Evolutionary conservation across 2,113 vertebrate species (phyloP).

Genomic region (Siphamia tubifer): DNA sequence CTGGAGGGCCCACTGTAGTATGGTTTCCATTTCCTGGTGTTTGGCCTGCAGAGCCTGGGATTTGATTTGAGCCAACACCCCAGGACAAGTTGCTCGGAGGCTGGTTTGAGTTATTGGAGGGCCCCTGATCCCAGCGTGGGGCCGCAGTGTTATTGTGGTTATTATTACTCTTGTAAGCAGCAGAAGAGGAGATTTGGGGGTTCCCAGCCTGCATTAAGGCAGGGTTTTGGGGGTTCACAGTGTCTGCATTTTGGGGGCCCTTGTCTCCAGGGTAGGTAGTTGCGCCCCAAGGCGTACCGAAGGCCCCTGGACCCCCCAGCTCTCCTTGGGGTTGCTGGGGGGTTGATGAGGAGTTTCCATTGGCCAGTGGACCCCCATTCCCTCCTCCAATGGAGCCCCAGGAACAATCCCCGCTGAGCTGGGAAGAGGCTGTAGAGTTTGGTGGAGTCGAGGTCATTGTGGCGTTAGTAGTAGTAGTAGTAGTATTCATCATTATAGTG

Average conservation of each 20-base stretch:
- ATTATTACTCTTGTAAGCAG: slow-evolving; percentile 87
- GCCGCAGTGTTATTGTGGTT: slow-evolving; percentile 80
- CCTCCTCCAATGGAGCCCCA: slow-evolving; percentile 77
- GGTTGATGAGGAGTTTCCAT: slow-evolving; percentile 78
- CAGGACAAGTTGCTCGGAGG: slow-evolving; percentile 82
- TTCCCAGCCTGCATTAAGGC: slow-evolving; percentile 88
- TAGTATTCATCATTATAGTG: slow-evolving; percentile 87
- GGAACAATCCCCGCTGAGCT: slow-evolving; percentile 87
- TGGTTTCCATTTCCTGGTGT: slow-evolving; percentile 71
- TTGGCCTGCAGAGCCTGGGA: slow-evolving; percentile 46
- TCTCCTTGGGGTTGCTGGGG: slow-evolving; percentile 88
- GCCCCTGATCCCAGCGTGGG: slow-evolving; percentile 88
- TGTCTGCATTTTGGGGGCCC: slow-evolving; percentile 89
- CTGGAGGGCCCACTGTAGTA: slow-evolving; percentile 71
- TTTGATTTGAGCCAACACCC: slow-evolving; percentile 72
- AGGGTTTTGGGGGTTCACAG: slow-evolving; percentile 91
- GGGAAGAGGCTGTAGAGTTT: slow-evolving; percentile 94
- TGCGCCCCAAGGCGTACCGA: slow-evolving; percentile 90
- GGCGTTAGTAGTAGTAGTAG: slow-evolving; percentile 95
- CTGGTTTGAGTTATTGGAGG: slow-evolving; percentile 65
- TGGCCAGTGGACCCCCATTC: slow-evolving; percentile 79
- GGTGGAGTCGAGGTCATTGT: slow-evolving; percentile 99
- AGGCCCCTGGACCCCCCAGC: slow-evolving; percentile 82
- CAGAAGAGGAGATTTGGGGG: slow-evolving; percentile 81
- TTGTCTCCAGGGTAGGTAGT: slow-evolving; percentile 91